Evolutionary conservation across 2,797 vertebrate genomes (phyloP).

Genomic region (Megalops cyprinoides): DNA sequence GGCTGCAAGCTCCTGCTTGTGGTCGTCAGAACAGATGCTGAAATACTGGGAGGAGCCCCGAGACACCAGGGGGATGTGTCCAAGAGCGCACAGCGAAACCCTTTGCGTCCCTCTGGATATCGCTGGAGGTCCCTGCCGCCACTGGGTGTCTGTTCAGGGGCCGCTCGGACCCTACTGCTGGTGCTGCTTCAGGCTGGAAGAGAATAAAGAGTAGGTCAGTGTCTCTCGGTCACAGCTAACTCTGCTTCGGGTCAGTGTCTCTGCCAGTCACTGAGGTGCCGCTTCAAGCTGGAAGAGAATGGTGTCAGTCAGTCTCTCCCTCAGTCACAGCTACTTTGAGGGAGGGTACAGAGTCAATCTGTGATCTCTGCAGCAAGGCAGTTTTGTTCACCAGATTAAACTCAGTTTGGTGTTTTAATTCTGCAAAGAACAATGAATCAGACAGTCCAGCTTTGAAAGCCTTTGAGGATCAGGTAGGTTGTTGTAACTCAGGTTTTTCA

Average conservation of each 20-base stretch:
- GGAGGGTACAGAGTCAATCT: no score
- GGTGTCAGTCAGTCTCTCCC: not conserved
- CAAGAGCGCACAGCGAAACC: not conserved
- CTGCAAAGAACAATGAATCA: not conserved
- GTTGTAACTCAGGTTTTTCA: no score
- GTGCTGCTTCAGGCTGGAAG: slow-evolving; percentile 75
- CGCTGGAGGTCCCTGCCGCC: not conserved
- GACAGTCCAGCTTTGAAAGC: no score
- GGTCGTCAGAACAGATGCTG: not conserved
- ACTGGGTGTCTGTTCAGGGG: not conserved
- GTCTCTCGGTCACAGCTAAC: no score
- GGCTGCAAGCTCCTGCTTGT: not conserved
- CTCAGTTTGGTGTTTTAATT: not conserved
- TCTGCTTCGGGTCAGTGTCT: no score
- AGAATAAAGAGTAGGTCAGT: slow-evolving; percentile 58
- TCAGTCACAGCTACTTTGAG: no score
- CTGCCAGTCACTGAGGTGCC: no score
- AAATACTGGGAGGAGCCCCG: not conserved
- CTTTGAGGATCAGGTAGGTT: no score
- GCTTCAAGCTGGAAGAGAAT: no score
- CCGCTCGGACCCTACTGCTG: slow-evolving; percentile 63
- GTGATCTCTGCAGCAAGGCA: no score
- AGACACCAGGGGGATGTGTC: not conserved
- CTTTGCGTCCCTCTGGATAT: not conserved
- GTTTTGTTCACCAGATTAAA: no score